These are phyloP conservation scores for Drosophila picticornis DNA, from an alignment of 2,888 invertebrate species.

Conservation along the genomic window DNA sequence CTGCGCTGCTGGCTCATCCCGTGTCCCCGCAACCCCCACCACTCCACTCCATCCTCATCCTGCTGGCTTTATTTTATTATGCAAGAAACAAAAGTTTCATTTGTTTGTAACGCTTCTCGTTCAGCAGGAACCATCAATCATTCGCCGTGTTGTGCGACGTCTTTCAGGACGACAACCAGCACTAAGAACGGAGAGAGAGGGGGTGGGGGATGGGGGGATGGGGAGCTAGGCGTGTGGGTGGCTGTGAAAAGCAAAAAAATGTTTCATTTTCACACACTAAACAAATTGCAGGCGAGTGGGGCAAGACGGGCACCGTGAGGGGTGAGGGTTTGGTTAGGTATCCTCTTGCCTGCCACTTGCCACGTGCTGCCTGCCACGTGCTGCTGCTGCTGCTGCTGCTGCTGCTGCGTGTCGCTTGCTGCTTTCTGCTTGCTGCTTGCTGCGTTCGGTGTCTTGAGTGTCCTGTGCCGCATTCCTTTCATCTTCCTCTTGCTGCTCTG, in stretches of 20 bases:
- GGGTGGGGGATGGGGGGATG: background rate
- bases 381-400: slow-evolving; percentile 23
- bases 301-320: background rate
- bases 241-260: slow-evolving; percentile 50
- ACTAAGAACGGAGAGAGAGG: slow-evolving; percentile 4
- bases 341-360: slow-evolving; percentile 44
- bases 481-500: slow-evolving; percentile 13
- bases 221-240: slow-evolving; percentile 6
- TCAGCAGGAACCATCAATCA: slow-evolving; percentile 77
- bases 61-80: slow-evolving; percentile 67
- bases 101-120: slow-evolving; percentile 75
- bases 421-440: slow-evolving; percentile 28
- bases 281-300: slow-evolving; percentile 71
- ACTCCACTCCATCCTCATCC: background rate
- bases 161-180: slow-evolving; percentile 41
- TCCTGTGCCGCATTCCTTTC: slow-evolving; percentile 53
- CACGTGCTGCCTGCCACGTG: slow-evolving; percentile 34
- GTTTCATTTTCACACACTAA: slow-evolving; percentile 79
- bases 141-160: slow-evolving; percentile 76
- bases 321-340: background rate
- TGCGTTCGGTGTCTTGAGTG: slow-evolving; percentile 16
- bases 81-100: slow-evolving; percentile 82
- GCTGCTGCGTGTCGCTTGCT: slow-evolving; percentile 20
- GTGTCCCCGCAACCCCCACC: background rate
- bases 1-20: background rate